Evolutionary conservation across 2,888 invertebrate species (phyloP).

Genomic region (Dasysyrphus albostriatus): DNA sequence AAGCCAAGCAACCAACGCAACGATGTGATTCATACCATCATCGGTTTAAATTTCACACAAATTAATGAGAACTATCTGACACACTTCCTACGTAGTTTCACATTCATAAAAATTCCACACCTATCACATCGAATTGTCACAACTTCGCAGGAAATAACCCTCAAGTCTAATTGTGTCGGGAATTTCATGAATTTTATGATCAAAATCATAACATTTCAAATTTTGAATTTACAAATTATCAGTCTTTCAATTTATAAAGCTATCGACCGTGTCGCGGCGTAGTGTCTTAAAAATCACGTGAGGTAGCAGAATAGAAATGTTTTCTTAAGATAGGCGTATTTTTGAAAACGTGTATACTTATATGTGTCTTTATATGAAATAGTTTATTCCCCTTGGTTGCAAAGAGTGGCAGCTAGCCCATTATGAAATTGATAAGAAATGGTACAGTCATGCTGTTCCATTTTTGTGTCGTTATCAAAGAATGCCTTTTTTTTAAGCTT

Average conservation of each 20-base stretch:
- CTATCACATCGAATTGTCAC: neutral
- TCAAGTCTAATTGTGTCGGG: too few species aligned
- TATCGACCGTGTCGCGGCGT: too few species aligned
- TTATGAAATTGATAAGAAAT: constrained; percentile 33
- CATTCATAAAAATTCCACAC: constrained; percentile 52
- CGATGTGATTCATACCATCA: constrained; percentile 29
- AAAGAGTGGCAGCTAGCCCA: constrained; percentile 5
- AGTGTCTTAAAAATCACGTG: constrained; percentile 19
- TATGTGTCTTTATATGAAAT: neutral
- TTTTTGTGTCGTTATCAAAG: constrained; percentile 1
- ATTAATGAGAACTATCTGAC: constrained; percentile 29
- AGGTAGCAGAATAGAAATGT: neutral
- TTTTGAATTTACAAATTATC: constrained; percentile 14
- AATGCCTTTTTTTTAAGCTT: neutral
- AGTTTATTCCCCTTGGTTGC: constrained; percentile 19
- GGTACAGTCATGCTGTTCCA: constrained; percentile 23
- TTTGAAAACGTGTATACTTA: too few species aligned
- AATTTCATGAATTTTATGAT: neutral
- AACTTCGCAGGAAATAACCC: neutral
- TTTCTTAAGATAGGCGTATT: neutral
- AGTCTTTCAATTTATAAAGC: neutral
- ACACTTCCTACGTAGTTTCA: constrained; percentile 1
- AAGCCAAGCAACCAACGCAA: neutral
- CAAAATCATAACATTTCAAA: constrained; percentile 44
- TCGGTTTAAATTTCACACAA: constrained; percentile 2